Conservation (phyloP, 23 tunicate species). For the Styela plicata region DNA sequence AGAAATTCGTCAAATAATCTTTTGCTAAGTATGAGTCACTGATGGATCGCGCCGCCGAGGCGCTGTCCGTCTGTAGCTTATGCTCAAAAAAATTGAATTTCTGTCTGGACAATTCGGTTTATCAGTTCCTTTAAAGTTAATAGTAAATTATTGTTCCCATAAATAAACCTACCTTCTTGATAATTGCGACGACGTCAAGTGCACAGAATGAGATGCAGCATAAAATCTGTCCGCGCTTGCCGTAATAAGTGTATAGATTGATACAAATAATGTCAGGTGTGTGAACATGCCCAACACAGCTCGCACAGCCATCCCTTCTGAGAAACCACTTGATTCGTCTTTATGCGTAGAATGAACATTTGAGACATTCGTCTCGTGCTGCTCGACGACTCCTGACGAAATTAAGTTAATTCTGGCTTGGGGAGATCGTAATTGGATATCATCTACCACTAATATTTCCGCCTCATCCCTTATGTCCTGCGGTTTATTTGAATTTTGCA, state of each 20-base stretch:
- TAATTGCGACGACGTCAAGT: slow-evolving; percentile 25
- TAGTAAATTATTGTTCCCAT: too few species aligned
- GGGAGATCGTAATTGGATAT: neutral
- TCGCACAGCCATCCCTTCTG: neutral
- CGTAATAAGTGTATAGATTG: slow-evolving; percentile 78
- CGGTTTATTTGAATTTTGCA: neutral
- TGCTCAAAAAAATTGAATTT: too few species aligned
- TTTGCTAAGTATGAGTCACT: too few species aligned
- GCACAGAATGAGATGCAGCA: slow-evolving; percentile 59
- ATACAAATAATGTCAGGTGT: slow-evolving; percentile 45
- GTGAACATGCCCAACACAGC: slow-evolving; percentile 17
- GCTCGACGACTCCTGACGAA: neutral
- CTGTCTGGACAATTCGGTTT: too few species aligned
- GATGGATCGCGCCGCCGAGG: too few species aligned
- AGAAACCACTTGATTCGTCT: neutral
- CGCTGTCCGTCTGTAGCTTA: too few species aligned
- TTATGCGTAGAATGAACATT: neutral
- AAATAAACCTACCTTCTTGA: slow-evolving; percentile 37
- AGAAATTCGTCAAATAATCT: too few species aligned
- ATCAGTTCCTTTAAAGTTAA: too few species aligned
- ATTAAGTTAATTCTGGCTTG: neutral
- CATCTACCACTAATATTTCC: neutral
- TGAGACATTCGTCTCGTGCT: neutral
- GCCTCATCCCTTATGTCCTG: neutral
- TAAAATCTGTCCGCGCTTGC: slow-evolving; percentile 84